Conservation (phyloP, 2,797 vertebrate genomes). For the Cryptoprocta ferox region DNA sequence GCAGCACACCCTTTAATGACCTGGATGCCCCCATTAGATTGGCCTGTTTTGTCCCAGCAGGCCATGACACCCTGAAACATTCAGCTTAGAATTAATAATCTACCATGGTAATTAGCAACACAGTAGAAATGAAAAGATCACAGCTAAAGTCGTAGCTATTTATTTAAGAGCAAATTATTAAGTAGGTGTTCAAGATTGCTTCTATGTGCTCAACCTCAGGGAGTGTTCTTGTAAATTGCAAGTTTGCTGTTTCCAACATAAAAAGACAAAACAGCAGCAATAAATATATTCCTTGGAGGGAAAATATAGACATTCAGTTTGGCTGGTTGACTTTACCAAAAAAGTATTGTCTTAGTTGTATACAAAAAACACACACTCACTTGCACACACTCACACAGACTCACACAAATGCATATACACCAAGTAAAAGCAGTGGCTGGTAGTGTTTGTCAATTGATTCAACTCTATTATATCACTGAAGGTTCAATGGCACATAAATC, state of each 20-base stretch:
- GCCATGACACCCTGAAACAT: conserved; percentile 47
- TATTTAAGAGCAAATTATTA: conserved; percentile 74
- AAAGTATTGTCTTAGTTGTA: not conserved
- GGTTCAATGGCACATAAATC: not conserved
- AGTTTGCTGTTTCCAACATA: conserved; percentile 14
- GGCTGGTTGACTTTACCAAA: not conserved
- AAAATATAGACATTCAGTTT: conserved; percentile 1
- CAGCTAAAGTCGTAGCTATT: conserved; percentile 70
- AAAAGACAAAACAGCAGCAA: conserved; percentile 37
- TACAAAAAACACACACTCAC: not conserved
- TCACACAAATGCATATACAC: not conserved
- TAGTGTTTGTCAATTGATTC: not conserved
- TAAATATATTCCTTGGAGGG: conserved; percentile 9
- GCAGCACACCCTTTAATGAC: conserved; percentile 53
- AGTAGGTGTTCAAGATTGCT: conserved; percentile 65
- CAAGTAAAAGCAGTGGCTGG: not conserved
- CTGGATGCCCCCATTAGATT: conserved; percentile 46
- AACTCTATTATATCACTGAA: not conserved
- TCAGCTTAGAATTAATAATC: conserved; percentile 70
- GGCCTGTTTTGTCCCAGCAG: conserved; percentile 47
- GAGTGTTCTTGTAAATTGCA: conserved; percentile 57
- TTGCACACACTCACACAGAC: not conserved
- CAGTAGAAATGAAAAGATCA: conserved; percentile 68
- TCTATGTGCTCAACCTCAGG: conserved; percentile 39
- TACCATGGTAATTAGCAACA: conserved; percentile 61